Conservation (phyloP, 1,140 invertebrate genomes). For the Kradibia gibbosae region DNA sequence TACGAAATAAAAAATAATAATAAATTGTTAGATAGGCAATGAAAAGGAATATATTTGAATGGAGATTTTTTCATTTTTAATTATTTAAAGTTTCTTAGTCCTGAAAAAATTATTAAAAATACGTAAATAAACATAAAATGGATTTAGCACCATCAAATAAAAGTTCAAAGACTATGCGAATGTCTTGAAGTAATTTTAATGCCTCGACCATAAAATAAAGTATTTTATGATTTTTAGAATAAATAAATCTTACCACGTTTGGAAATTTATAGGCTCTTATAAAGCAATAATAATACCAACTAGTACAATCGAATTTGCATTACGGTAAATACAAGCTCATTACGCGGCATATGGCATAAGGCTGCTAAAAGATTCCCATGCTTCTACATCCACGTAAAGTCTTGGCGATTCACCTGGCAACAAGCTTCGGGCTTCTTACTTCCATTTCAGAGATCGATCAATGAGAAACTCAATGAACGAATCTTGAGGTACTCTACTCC, state of each 20-base stretch:
- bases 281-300: neutral
- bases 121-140: no score
- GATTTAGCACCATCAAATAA: neutral
- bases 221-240: neutral
- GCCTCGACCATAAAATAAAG: neutral
- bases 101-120: no score
- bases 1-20: no score
- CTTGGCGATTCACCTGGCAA: neutral
- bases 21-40: no score
- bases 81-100: no score
- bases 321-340: neutral
- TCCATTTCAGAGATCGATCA: neutral
- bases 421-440: no score
- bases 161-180: neutral
- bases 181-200: neutral
- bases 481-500: neutral
- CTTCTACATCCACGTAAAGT: neutral
- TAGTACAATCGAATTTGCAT: neutral
- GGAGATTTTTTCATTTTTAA: no score
- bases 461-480: slow-evolving; percentile 18
- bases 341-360: neutral
- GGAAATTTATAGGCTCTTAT: neutral
- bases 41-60: no score
- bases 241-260: neutral
- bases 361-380: neutral